Conservation (phyloP, 2,797 vertebrate species). For the Anabas testudineus region DNA sequence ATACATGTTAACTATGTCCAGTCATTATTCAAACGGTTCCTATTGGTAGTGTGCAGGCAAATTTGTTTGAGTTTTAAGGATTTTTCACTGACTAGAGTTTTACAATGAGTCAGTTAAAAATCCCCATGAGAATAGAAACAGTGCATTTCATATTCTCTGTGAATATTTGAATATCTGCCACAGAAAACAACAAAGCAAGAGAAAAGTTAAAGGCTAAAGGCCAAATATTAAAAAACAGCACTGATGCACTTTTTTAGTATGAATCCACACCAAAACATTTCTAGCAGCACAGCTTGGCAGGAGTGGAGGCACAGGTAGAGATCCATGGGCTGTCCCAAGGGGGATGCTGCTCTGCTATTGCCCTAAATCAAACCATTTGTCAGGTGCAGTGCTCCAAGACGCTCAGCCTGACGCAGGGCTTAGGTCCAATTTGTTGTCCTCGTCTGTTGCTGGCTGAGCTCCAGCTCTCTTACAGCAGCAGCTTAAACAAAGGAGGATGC, state of each 20-base stretch:
- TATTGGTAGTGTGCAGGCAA: too few species aligned
- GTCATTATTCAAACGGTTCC: too few species aligned
- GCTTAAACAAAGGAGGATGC: constrained; percentile 11
- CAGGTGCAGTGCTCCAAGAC: background rate
- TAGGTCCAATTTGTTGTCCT: constrained; percentile 1
- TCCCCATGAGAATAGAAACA: too few species aligned
- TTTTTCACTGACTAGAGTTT: too few species aligned
- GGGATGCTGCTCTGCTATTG: background rate
- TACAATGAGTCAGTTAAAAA: too few species aligned
- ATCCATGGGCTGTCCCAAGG: background rate
- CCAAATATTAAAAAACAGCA: background rate
- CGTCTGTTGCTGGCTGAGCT: constrained; percentile 24
- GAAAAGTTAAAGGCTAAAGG: background rate
- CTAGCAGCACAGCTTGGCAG: constrained; percentile 1
- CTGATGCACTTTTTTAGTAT: background rate
- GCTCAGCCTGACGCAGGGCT: constrained; percentile 10
- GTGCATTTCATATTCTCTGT: background rate
- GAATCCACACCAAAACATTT: background rate
- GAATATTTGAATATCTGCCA: background rate
- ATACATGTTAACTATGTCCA: too few species aligned
- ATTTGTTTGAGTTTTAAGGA: too few species aligned
- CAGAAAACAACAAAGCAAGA: background rate
- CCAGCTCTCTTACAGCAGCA: constrained; percentile 32
- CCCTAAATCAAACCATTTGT: constrained; percentile 22
- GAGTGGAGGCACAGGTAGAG: background rate